Base-by-base conservation (phyloP, 1,140 invertebrate species). In the Nymphalis io region DNA sequence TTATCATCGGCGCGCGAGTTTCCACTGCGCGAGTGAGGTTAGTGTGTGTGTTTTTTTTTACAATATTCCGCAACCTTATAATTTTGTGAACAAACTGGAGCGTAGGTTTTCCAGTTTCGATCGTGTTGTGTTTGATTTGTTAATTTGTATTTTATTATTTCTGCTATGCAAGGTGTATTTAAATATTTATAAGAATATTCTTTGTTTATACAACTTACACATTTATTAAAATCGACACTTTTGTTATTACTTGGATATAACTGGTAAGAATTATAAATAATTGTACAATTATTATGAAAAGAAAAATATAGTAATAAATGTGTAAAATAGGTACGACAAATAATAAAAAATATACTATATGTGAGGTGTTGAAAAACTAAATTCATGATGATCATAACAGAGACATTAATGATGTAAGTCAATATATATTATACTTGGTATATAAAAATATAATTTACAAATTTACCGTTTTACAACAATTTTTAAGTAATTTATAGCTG, bases 1-100 rank as follows among this genome's bases (percentile, higher is more conserved):
- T 81, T 83, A 80, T 68, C 76, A 78, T 73, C 78, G 80, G 79
- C 81, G 84, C 84, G 83, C 74, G 80, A 78, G 70, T 83, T 82
- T 86, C 72, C 75, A 70, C 78, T 68, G 73, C 84, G 84, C 85
- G 85, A 78, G 86, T 83, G 82, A 85, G 85, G 82, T 84, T 84
- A 85, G 85, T 87, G 81, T 61, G 73, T 70, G 70, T 80, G n/a
- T n/a, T n/a, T n/a, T n/a, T 83, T 84, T 83, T 82, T 80, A 82
- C 68, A 79, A 77, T 76, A 76, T 76, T 76, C 68, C 66, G 70
- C 70, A 38, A 61, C 63, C 69, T 55, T 63, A 38, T 60, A 58
- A 60, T 68, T 72, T 73, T 75, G 73, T 76, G 64, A 68, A 72
- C 69, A 73, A 80, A 76, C 57, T 80, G 76, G 73, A 73, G 75